phyloP scores from a whole-genome alignment of 2,113 vertebrate genomes.

The Megaleporinus macrocephalus region DNA sequence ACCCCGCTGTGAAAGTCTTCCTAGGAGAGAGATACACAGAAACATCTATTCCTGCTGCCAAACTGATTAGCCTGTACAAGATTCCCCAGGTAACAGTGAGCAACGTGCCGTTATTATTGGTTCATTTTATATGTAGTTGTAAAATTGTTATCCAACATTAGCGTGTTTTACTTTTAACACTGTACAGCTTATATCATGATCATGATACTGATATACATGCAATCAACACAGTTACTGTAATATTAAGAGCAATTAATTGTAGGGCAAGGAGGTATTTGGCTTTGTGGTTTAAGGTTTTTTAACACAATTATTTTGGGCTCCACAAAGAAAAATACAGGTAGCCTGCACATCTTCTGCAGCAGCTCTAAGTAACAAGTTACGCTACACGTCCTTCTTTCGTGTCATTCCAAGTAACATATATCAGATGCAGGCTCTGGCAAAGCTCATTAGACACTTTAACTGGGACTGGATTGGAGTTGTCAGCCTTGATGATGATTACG shows the following conservation, averaged over 20 bases:
- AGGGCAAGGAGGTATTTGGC: no score
- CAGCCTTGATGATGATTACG: slow-evolving; percentile 73
- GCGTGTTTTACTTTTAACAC: no score
- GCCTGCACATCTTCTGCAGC: slow-evolving; percentile 67
- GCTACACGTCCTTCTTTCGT: slow-evolving; percentile 68
- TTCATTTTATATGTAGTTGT: no score
- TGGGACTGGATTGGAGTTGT: slow-evolving; percentile 77
- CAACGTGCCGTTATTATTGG: no score
- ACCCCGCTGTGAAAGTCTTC: slow-evolving; percentile 64
- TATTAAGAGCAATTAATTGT: no score
- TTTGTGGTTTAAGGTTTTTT: no score
- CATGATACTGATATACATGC: no score
- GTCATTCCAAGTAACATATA: slow-evolving; percentile 74
- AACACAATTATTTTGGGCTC: no score
- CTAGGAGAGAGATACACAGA: slow-evolving; percentile 71
- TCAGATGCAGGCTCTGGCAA: slow-evolving; percentile 69
- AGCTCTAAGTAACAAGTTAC: slow-evolving; percentile 65
- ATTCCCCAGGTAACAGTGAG: slow-evolving; percentile 65
- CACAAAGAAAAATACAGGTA: no score
- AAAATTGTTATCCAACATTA: no score
- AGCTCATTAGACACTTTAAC: slow-evolving; percentile 59
- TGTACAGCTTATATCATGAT: no score
- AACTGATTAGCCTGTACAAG: slow-evolving; percentile 66
- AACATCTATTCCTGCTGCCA: slow-evolving; percentile 68
- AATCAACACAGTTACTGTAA: no score